Percentiles rank a stretch among this genome's conserved stretches.
Evolutionary conservation across 2,888 invertebrate genomes (phyloP).

Genomic region (Troglohyphantes excavatus): DNA sequence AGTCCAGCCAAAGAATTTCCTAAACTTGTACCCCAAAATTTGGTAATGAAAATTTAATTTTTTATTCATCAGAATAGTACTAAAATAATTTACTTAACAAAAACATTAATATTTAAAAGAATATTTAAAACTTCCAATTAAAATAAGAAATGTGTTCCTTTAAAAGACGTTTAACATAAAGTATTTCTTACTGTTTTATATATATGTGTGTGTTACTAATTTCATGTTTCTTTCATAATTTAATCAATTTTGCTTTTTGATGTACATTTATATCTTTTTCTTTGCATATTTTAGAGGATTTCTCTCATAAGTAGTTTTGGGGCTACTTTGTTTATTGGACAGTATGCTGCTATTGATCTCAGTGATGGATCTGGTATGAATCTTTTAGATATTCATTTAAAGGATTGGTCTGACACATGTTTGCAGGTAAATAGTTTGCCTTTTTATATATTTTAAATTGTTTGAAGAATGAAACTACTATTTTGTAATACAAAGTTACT

Average conservation of each 20-base stretch:
- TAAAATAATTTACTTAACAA: too few relatives aligned
- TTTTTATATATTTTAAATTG: background rate
- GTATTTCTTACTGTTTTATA: too few relatives aligned
- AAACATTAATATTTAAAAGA: too few relatives aligned
- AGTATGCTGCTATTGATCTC: conserved; percentile 93
- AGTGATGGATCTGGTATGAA: conserved; percentile 99
- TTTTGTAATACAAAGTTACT: too few relatives aligned
- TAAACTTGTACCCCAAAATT: too few relatives aligned
- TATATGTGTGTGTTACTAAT: background rate
- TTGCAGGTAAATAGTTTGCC: conserved; percentile 85
- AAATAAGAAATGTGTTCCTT: too few relatives aligned
- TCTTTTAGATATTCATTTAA: conserved; percentile 90
- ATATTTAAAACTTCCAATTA: too few relatives aligned
- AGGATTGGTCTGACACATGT: conserved; percentile 89
- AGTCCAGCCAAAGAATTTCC: too few relatives aligned
- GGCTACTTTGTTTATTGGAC: conserved; percentile 92
- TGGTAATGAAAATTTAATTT: too few relatives aligned
- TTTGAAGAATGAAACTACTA: too few relatives aligned
- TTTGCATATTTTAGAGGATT: conserved; percentile 85
- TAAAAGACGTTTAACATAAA: too few relatives aligned
- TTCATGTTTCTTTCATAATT: background rate
- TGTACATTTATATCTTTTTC: background rate
- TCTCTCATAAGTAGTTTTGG: conserved; percentile 96
- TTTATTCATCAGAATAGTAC: too few relatives aligned
- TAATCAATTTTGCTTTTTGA: background rate